Conservation (phyloP, 2,113 vertebrate genomes). For the Benitochromis conjunctus region DNA sequence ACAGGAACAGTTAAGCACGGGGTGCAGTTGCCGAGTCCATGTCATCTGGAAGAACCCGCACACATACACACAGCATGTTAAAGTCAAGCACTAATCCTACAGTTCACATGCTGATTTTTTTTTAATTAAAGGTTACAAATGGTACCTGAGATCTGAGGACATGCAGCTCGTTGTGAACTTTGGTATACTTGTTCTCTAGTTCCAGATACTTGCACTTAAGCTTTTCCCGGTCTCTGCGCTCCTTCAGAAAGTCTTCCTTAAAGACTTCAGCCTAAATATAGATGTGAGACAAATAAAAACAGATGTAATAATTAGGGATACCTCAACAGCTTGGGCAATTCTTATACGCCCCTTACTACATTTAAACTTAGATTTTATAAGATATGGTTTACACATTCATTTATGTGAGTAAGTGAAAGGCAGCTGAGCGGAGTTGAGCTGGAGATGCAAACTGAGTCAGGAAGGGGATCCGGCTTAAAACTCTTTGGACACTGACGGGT, state of each 20-base stretch:
- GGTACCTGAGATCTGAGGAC: slow-evolving; percentile 48
- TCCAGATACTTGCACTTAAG: slow-evolving; percentile 49
- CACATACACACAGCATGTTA: not conserved
- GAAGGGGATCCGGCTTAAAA: not conserved
- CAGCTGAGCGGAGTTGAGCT: not conserved
- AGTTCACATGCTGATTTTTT: not conserved
- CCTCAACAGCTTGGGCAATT: not conserved
- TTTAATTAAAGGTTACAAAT: too few species aligned
- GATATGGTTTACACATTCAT: not conserved
- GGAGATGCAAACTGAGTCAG: not conserved
- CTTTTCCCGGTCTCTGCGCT: slow-evolving; percentile 56
- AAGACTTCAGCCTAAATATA: slow-evolving; percentile 53
- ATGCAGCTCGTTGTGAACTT: slow-evolving; percentile 46
- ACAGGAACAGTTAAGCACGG: not conserved
- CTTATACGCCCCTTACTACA: not conserved
- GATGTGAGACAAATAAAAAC: not conserved
- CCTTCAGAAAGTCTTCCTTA: slow-evolving; percentile 65
- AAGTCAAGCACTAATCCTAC: not conserved
- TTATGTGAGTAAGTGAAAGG: not conserved
- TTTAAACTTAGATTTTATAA: not conserved
- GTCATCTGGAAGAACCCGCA: slow-evolving; percentile 1
- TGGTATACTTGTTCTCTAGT: slow-evolving; percentile 43
- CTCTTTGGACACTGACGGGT: not conserved
- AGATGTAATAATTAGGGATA: not conserved
- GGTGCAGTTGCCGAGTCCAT: not conserved